Base-by-base conservation (phyloP, 2,888 invertebrate genomes). In the Anoncus sp. region DNA sequence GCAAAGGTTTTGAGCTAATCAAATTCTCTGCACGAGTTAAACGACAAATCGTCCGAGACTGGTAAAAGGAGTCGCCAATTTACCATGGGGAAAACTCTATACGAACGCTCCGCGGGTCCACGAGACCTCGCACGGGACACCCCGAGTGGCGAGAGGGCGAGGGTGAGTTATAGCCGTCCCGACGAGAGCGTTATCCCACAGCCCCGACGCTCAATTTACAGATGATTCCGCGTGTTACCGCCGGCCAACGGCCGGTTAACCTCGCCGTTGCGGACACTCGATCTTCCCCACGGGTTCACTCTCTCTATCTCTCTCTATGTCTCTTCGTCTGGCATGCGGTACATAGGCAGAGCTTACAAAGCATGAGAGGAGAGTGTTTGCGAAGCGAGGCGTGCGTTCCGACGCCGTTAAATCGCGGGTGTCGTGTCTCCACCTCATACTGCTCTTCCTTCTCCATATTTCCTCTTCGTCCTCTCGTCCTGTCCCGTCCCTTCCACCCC, bases 171-270 rank as follows among this genome's bases (percentile, higher is more conserved):
- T 93, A 91, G 91, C 89, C 88, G 85, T 87, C 85, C 87, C 86
- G 86, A 86, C 86, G 86, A 86, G 84, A 53, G 47, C 63, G 55
- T 72, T 72, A 90, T 88, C 87, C 91, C 88, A 91, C 82, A 90
- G 90, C 89, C 89, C 91, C 91, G 92, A 91, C 92, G 92, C 92
- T 92, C 93, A 92, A 93, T 93, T 93, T 92, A 92, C 92, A 92
- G 92, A 93, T 92, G 92, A 92, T 93, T 93, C 92, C 91, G 92
- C 92, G 89, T 89, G 91, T 90, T 92, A 92, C 92, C 91, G 90
- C 88, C 86, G 88, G 87, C 91, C 92, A 91, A 91, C 90, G 90
- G 87, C 90, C 88, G 92, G 91, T 91, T 90, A 90, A 90, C 90
- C 90, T 89, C 89, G 86, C 76, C 60, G 71, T 75, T 84, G 87